Conservation (phyloP, 2,888 invertebrate genomes). For the Hecatera dysodea region DNA sequence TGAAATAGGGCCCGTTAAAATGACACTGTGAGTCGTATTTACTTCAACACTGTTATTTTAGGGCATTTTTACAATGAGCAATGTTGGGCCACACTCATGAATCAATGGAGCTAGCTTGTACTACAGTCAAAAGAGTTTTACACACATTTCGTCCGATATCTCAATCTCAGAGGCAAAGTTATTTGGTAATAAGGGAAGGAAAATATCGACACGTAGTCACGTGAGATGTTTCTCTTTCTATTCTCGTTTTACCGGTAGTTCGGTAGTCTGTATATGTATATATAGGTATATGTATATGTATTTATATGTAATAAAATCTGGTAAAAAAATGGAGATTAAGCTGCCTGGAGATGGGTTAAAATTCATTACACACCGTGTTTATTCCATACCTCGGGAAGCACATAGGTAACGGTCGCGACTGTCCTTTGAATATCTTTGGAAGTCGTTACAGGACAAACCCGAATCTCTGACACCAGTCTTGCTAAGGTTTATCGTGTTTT, state of each 20-base stretch:
- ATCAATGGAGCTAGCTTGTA: not conserved
- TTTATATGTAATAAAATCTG: no score
- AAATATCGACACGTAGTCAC: not conserved
- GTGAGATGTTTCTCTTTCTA: not conserved
- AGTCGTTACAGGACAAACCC: not conserved
- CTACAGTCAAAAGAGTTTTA: not conserved
- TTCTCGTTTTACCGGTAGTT: not conserved
- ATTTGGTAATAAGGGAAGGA: not conserved
- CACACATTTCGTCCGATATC: not conserved
- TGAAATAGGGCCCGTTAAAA: conserved; percentile 38
- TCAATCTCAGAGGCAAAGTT: not conserved
- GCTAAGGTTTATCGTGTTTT: no score
- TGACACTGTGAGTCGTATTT: conserved; percentile 16
- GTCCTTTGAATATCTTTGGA: no score
- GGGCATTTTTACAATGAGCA: conserved; percentile 11
- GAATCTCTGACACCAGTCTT: no score
- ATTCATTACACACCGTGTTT: no score
- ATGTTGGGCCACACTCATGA: conserved; percentile 13
- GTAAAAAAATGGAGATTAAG: no score
- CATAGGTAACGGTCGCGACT: no score
- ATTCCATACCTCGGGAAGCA: no score
- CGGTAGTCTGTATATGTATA: not conserved
- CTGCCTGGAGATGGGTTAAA: no score
- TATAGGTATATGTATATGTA: no score
- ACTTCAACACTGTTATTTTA: conserved; percentile 31